Conservation (phyloP, 2,797 vertebrate genomes). For the Danio choprae region DNA sequence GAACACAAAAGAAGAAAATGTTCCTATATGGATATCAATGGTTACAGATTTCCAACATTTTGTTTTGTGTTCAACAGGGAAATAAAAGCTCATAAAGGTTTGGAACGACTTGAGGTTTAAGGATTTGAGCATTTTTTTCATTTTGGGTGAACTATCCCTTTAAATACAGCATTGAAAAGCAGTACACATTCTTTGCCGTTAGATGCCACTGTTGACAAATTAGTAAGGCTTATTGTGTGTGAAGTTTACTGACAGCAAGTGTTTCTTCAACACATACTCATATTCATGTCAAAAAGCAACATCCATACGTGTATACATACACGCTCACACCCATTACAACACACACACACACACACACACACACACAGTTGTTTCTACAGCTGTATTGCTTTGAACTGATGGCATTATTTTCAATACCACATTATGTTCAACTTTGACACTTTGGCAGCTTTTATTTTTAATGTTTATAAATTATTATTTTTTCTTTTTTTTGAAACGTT, state of each 20-base stretch:
- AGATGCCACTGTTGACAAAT: conserved; percentile 36
- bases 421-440: not conserved
- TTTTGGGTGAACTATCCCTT: not conserved
- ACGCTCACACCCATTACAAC: not conserved
- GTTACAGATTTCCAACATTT: too few relatives aligned
- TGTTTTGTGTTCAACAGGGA: too few relatives aligned
- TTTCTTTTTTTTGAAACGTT: not conserved
- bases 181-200: not conserved
- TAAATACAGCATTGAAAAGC: not conserved
- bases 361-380: not conserved
- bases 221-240: not conserved
- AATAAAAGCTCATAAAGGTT: too few relatives aligned
- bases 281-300: conserved; percentile 4
- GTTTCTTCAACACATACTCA: not conserved
- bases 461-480: too few relatives aligned
- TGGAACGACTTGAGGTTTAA: too few relatives aligned
- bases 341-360: too few relatives aligned
- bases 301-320: not conserved
- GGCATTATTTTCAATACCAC: not conserved
- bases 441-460: not conserved
- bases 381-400: not conserved
- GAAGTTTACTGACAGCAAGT: not conserved
- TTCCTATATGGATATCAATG: too few relatives aligned
- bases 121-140: not conserved
- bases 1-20: too few relatives aligned